phyloP scores from a whole-genome alignment of 1,140 invertebrate species.

The Drosophila sp. region DNA sequence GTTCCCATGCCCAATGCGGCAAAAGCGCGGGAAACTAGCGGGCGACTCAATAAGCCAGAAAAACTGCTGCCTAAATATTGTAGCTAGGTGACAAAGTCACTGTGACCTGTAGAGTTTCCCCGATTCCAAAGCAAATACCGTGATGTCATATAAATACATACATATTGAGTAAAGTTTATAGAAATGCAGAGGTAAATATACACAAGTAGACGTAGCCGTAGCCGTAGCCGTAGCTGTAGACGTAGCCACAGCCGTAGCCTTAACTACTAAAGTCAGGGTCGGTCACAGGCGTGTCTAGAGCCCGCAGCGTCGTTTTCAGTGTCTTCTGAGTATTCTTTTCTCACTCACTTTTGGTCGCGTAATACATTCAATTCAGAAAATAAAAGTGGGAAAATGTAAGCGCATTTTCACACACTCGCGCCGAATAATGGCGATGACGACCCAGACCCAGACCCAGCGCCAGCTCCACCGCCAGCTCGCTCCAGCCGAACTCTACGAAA shows the following conservation, averaged over 20 bases:
- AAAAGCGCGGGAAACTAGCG: conserved; percentile 13
- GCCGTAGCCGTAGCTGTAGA: not conserved
- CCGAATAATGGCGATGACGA: conserved; percentile 48
- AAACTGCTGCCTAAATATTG: not conserved
- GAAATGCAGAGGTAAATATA: not conserved
- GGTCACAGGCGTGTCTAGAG: conserved; percentile 14
- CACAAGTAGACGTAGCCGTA: not conserved
- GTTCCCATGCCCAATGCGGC: not conserved
- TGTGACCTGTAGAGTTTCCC: too few relatives aligned
- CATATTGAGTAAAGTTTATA: not conserved
- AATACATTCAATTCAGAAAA: conserved; percentile 65
- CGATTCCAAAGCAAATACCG: too few relatives aligned
- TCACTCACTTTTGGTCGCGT: conserved; percentile 35
- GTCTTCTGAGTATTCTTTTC: conserved; percentile 33
- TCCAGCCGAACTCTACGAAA: conserved; percentile 48
- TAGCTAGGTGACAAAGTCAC: not conserved
- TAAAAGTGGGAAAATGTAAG: conserved; percentile 73
- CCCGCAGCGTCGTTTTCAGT: conserved; percentile 7
- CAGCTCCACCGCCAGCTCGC: conserved; percentile 18
- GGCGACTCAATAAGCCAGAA: conserved; percentile 1
- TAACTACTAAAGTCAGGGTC: conserved; percentile 33
- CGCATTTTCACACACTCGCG: conserved; percentile 67
- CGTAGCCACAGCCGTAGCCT: not conserved
- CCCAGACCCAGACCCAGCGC: conserved; percentile 16
- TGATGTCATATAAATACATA: conserved; percentile 4